Conservation (phyloP, 2,888 invertebrate genomes). For the Amphimallon solstitiale region DNA sequence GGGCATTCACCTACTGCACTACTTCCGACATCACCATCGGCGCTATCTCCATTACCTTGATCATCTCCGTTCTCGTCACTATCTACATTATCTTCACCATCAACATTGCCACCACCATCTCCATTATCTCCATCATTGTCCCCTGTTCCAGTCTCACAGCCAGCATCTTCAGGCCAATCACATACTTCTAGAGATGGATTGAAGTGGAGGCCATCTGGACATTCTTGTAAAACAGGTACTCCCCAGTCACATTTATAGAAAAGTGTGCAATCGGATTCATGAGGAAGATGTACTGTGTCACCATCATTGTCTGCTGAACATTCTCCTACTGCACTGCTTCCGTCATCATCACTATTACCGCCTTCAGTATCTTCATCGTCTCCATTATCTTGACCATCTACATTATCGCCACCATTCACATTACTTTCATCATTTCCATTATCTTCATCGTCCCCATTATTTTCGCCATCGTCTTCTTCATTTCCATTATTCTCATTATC, state of each 20-base stretch:
- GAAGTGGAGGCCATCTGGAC: conserved; percentile 36
- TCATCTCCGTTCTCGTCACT: background rate
- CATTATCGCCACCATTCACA: background rate
- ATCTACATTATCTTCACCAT: background rate
- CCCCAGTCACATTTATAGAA: conserved; percentile 33
- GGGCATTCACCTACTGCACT: too few relatives aligned
- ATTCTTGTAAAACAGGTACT: conserved; percentile 18
- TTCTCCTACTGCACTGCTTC: background rate
- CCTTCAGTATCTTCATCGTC: background rate
- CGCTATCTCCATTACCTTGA: too few relatives aligned
- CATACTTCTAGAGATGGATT: conserved; percentile 21
- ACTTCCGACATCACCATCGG: too few relatives aligned
- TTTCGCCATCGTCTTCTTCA: background rate
- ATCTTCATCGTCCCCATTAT: background rate
- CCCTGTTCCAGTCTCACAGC: conserved; percentile 5
- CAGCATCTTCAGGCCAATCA: conserved; percentile 16
- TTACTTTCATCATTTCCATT: too few relatives aligned
- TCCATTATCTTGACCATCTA: background rate
- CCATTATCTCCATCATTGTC: background rate
- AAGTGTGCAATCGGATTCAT: conserved; percentile 8
- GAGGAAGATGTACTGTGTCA: background rate
- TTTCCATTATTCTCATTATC: background rate
- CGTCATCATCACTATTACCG: background rate
- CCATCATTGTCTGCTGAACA: conserved; percentile 11
- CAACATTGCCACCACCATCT: background rate